Percentiles rank a stretch among this genome's conserved stretches.
These are phyloP conservation scores for Speoplatyrhinus poulsoni DNA, from an alignment of 2,113 vertebrate species.

Conservation along the genomic window DNA sequence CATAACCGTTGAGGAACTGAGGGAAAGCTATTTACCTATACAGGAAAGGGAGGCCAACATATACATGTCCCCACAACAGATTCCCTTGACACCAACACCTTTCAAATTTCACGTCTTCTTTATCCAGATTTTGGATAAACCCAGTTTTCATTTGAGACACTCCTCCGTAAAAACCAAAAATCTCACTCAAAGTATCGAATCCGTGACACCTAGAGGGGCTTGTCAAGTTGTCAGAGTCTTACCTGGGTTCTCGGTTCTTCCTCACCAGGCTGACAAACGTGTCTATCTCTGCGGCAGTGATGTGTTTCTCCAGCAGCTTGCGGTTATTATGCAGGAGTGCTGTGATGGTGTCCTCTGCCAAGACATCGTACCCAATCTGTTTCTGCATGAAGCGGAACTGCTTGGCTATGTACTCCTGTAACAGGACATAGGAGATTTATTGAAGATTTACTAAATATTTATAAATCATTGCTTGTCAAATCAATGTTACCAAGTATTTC, in stretches of 20 bases:
- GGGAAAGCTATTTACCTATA: neutral
- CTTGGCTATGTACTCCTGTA: slow-evolving; percentile 98
- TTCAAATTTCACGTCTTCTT: too few relatives aligned
- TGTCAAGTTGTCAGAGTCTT: slow-evolving; percentile 36
- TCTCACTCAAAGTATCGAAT: slow-evolving; percentile 1
- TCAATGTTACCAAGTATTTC: neutral
- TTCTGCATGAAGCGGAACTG: slow-evolving; percentile 99
- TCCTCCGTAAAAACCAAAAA: too few relatives aligned
- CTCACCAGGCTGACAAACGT: slow-evolving; percentile 97
- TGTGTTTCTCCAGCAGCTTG: slow-evolving; percentile 97
- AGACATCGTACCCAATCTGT: slow-evolving; percentile 97
- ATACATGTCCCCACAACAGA: neutral
- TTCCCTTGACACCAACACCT: too few relatives aligned
- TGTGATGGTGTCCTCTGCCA: slow-evolving; percentile 97
- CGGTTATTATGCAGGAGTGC: slow-evolving; percentile 96
- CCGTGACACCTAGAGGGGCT: neutral
- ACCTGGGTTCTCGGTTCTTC: slow-evolving; percentile 97
- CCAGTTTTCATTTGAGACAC: too few relatives aligned
- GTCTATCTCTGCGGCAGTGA: slow-evolving; percentile 96
- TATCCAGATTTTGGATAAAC: too few relatives aligned
- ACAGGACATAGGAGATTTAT: neutral
- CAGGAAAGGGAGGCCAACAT: neutral
- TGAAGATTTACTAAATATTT: neutral
- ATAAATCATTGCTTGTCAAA: too few relatives aligned
- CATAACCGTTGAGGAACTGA: neutral